Percentiles rank a stretch among this genome's conserved stretches.
Evolutionary conservation across 1,140 invertebrate genomes (phyloP).

Genomic region (Heterodera carotae): DNA sequence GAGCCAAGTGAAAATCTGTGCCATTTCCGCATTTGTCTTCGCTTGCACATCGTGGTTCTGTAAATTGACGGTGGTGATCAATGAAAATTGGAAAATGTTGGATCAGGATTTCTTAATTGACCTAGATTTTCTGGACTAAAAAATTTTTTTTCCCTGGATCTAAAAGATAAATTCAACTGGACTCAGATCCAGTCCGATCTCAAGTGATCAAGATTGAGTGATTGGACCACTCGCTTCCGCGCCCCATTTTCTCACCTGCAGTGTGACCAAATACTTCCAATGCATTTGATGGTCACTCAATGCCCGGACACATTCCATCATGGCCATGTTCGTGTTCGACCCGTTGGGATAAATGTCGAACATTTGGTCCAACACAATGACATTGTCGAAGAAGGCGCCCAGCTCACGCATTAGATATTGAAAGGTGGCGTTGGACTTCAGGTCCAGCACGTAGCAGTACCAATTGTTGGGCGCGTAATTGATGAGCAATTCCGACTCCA

Average conservation of each 20-base stretch:
- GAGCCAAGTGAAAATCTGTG: constrained; percentile 25
- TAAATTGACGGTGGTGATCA: neutral
- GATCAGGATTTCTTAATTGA: too few relatives aligned
- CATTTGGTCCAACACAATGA: constrained; percentile 25
- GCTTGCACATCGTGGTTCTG: constrained; percentile 31
- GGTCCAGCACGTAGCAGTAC: constrained; percentile 45
- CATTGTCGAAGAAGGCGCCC: constrained; percentile 41
- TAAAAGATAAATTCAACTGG: too few relatives aligned
- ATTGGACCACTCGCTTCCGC: too few relatives aligned
- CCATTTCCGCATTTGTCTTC: constrained; percentile 38
- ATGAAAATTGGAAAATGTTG: too few relatives aligned
- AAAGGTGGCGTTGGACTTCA: constrained; percentile 32
- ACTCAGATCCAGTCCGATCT: too few relatives aligned
- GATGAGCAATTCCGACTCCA: constrained; percentile 43
- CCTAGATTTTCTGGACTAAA: too few relatives aligned
- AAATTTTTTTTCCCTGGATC: too few relatives aligned
- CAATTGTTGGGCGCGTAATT: constrained; percentile 45
- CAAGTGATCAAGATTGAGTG: neutral
- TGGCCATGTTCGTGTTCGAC: constrained; percentile 32
- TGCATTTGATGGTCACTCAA: neutral
- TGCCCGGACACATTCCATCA: constrained; percentile 38
- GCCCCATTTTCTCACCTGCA: constrained; percentile 19
- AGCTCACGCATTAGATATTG: constrained; percentile 35
- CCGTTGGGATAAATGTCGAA: constrained; percentile 35
- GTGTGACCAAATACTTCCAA: constrained; percentile 41